Percentiles rank a stretch among this genome's conserved stretches.
These are phyloP conservation scores for Indri indri DNA, from an alignment of 2,113 vertebrate species.

Conservation along the genomic window DNA sequence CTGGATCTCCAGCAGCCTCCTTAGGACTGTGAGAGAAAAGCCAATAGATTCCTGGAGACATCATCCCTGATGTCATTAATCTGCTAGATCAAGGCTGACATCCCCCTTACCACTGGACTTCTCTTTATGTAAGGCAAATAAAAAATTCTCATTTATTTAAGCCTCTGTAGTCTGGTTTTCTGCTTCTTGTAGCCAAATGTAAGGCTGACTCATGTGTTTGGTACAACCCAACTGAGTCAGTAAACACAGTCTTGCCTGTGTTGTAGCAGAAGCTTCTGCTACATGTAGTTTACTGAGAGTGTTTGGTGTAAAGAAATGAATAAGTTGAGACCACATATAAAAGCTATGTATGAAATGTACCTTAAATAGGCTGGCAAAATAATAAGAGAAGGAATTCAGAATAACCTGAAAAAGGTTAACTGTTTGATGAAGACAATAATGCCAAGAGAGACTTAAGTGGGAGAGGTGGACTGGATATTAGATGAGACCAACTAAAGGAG, in stretches of 20 bases:
- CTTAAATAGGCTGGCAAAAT: neutral
- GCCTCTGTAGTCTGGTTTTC: neutral
- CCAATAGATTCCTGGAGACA: neutral
- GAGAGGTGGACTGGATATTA: rapidly evolving
- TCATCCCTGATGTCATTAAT: neutral
- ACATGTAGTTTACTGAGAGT: neutral
- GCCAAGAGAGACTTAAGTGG: neutral
- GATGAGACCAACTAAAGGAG: neutral
- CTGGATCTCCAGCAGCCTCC: neutral
- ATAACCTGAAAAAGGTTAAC: neutral
- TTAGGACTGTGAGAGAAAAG: neutral
- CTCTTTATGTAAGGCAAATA: neutral
- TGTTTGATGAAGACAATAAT: neutral
- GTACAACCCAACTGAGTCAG: neutral
- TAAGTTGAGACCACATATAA: neutral
- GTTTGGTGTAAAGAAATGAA: neutral
- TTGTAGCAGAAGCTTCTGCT: neutral
- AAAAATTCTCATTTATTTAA: neutral
- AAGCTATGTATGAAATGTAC: neutral
- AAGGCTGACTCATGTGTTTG: slow-evolving; percentile 9
- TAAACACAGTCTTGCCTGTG: neutral
- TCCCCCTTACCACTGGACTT: neutral
- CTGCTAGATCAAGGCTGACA: neutral
- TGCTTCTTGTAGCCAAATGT: slow-evolving; percentile 9
- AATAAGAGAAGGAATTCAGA: neutral